phyloP scores from a whole-genome alignment of 2,113 vertebrate genomes.

The Arothron firmamentum region DNA sequence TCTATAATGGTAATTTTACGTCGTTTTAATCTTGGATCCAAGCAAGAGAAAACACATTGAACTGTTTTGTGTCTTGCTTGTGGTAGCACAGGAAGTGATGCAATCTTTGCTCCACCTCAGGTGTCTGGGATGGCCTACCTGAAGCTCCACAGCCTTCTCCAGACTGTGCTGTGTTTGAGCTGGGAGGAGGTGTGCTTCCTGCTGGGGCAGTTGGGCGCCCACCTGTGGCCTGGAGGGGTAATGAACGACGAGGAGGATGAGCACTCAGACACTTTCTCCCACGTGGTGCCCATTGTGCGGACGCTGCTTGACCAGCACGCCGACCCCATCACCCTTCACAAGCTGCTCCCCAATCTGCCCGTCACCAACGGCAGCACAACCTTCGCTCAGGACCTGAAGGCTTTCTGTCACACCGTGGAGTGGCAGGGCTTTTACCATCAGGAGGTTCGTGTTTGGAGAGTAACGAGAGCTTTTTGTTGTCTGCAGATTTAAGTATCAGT shows the following conservation, averaged over 20 bases:
- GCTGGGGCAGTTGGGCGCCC: conserved; percentile 85
- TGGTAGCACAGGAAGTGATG: background rate
- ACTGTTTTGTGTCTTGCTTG: background rate
- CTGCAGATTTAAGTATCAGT: background rate
- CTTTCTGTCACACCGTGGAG: conserved; percentile 81
- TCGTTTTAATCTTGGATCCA: no score
- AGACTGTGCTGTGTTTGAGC: conserved; percentile 78
- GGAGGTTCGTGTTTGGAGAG: conserved; percentile 74
- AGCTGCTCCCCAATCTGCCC: conserved; percentile 85
- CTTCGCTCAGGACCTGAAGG: conserved; percentile 90
- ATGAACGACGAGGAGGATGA: conserved; percentile 19
- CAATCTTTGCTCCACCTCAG: conserved; percentile 60
- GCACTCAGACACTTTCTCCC: conserved; percentile 75
- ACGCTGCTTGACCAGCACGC: conserved; percentile 90
- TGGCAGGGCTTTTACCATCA: conserved; percentile 90
- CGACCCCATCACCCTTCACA: conserved; percentile 77
- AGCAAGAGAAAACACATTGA: background rate
- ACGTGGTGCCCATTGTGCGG: conserved; percentile 87
- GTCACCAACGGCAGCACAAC: conserved; percentile 92
- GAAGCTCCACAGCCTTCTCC: conserved; percentile 92
- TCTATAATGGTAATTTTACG: no score
- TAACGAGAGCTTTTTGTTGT: background rate
- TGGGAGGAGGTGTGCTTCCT: conserved; percentile 91
- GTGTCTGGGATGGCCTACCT: conserved; percentile 87
- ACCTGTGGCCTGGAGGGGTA: conserved; percentile 68